phyloP scores from a whole-genome alignment of 2,888 invertebrate genomes.

The Melanophora roralis region DNA sequence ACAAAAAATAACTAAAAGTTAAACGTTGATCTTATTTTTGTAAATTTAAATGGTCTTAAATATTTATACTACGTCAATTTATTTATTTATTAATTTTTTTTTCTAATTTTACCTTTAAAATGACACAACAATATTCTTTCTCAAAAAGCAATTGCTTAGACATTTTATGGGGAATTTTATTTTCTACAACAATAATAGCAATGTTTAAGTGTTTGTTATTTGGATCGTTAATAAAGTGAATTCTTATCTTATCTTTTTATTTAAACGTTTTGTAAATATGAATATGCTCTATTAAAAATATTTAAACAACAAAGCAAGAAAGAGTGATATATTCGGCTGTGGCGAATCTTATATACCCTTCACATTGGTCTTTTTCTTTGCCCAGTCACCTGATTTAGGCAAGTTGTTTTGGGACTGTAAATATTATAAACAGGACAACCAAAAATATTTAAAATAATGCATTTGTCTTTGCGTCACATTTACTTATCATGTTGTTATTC shows the following conservation, averaged over 20 bases:
- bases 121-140: slow-evolving; percentile 3
- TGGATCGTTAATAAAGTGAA: slow-evolving; percentile 49
- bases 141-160: slow-evolving; percentile 25
- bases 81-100: not conserved
- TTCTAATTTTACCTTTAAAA: slow-evolving; percentile 5
- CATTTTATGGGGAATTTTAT: slow-evolving; percentile 25
- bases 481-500: no score
- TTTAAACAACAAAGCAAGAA: not conserved
- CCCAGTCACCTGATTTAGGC: no score
- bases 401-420: no score
- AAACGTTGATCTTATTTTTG: not conserved
- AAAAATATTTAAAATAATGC: no score
- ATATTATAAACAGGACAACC: no score
- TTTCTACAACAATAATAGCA: slow-evolving; percentile 12
- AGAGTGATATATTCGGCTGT: no score
- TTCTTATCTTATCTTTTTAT: slow-evolving; percentile 60
- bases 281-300: slow-evolving; percentile 52
- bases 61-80: not conserved
- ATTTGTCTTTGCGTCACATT: no score
- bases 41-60: not conserved
- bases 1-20: no score
- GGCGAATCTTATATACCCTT: no score
- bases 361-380: no score
- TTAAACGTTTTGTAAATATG: slow-evolving; percentile 60
- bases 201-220: slow-evolving; percentile 28